Base-by-base conservation (phyloP, 2,888 invertebrate species). In the Drosophila siamana region DNA sequence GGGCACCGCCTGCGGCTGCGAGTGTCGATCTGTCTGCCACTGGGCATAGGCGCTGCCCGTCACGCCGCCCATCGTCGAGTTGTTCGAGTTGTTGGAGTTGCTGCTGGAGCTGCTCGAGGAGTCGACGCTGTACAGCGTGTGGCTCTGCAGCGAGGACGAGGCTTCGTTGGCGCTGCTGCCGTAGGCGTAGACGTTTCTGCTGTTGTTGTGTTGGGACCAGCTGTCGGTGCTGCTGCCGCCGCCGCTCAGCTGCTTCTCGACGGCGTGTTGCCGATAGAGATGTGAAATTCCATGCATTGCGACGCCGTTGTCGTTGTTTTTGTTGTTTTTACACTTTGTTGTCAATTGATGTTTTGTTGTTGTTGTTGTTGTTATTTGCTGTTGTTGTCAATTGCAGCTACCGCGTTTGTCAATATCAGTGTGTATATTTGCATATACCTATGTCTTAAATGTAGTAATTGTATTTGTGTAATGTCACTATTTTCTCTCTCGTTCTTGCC, bases 191-290 rank as follows among this genome's bases (percentile, higher is more conserved):
- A 57, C 78, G 38, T 67, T 90, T 7, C 73, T 66, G 30, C 78
- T 78, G 43, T 68, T 75, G 71, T 60, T 61, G 70, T 73, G 59
- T 51, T 79, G 66, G 55, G 78, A 60, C 86, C 78, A 82, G 63
- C 77, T 77, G 33, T 83, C 83, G 38, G 36, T 54, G 72, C 72
- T 74, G 70, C 68, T 55, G 51, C 50, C 56, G 16, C 51, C 57
- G 48, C 61, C 72, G 69, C 93, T 93, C 16, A 93, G 90, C 59
- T 93, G 93, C 73, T 92, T 92, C 64, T 92, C 92, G 52, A 92
- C 85, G 70, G 92, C 92, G 74, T 92, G 92, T 74, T 92, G 92
- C 48, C 92, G 91, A 85, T 92, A 92, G 46, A 92, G 90, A 86
- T 92, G 92, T 16, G 92, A 91, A 68, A 92, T 92, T 65, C 92